Base-by-base conservation (phyloP, 2,797 vertebrate genomes). In the Pangasius larnaudii region DNA sequence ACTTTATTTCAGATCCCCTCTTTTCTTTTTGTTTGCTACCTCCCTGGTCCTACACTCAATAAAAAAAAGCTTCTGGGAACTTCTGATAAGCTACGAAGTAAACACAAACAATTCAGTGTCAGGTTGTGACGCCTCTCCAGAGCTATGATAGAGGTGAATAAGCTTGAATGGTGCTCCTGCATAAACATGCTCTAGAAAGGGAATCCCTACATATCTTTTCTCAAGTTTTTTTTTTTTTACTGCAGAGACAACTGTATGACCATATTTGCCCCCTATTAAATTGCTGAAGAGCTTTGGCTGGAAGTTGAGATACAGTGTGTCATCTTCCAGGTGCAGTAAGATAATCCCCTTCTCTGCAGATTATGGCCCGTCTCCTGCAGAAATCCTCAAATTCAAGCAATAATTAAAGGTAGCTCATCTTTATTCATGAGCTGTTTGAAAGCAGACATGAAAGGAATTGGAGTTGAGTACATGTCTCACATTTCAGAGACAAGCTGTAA, bases 51-150 rank as follows among this genome's bases (percentile, higher is more conserved):
- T 63, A 59, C 90, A 91, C 63, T 46, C 91, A 92, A 91, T 91
- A 93, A 93, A 49, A 74, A 77, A 36, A 58, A 90, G 92, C 93
- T 91, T 94, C 95, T 96, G 95, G 94, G 93, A 90, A 91, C 89
- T 90, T 90, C 93, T 93, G 95, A 96, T 95, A 95, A 96, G 95
- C 94, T 92, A 87, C 10, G 90, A 93, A 91, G 93, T 94, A 94
- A 93, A 93, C 93, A 91, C 89, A 88, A 39, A 92, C 90, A 84
- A 92, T 89, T 91, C 30, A 80, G 77, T 91, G 83, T 90, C 88
- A 92, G 91, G 92, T 92, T 92, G 91, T 93, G 91, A 91, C 90
- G 92, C 91, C 87, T 91, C 90, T 91, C 87, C 51, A 89, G 93
- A 91, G 91, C 36, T 61, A 14, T 36, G 78, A 71, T 83, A 72